Evolutionary conservation across 1,140 invertebrate species (phyloP).

Genomic region (Colletes latitarsis): DNA sequence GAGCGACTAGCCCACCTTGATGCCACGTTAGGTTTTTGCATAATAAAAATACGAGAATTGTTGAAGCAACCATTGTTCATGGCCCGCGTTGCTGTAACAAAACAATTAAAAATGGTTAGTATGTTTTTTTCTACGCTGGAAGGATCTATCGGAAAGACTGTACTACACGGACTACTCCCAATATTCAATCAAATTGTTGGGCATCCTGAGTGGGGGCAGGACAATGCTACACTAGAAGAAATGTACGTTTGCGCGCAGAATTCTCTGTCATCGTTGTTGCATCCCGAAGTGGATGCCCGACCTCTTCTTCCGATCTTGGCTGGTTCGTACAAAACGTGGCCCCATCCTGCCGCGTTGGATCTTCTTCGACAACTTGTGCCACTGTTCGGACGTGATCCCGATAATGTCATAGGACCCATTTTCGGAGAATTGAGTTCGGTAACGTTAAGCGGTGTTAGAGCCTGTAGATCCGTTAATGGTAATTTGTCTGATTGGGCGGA

Average conservation of each 20-base stretch:
- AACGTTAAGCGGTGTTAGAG: conserved; percentile 69
- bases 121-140: conserved; percentile 87
- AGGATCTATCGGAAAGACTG: conserved; percentile 70
- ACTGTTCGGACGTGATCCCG: conserved; percentile 79
- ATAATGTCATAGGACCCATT: conserved; percentile 69
- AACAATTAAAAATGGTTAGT: conserved; percentile 86
- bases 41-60: conserved; percentile 84
- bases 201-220: conserved; percentile 71
- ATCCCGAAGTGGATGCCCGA: conserved; percentile 80
- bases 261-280: conserved; percentile 80
- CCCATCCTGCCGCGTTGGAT: conserved; percentile 86
- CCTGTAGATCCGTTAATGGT: conserved; percentile 63
- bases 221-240: conserved; percentile 70
- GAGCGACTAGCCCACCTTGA: conserved; percentile 87
- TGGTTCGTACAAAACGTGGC: conserved; percentile 85
- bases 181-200: conserved; percentile 73
- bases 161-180: conserved; percentile 73
- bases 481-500: conserved; percentile 85
- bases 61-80: conserved; percentile 76
- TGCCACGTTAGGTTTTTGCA: conserved; percentile 85
- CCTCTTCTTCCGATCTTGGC: conserved; percentile 81
- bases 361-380: conserved; percentile 77
- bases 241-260: conserved; percentile 72
- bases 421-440: conserved; percentile 73
- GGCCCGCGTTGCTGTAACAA: conserved; percentile 61